phyloP scores from a whole-genome alignment of 2,113 vertebrate genomes.

The Actinemys pallida region DNA sequence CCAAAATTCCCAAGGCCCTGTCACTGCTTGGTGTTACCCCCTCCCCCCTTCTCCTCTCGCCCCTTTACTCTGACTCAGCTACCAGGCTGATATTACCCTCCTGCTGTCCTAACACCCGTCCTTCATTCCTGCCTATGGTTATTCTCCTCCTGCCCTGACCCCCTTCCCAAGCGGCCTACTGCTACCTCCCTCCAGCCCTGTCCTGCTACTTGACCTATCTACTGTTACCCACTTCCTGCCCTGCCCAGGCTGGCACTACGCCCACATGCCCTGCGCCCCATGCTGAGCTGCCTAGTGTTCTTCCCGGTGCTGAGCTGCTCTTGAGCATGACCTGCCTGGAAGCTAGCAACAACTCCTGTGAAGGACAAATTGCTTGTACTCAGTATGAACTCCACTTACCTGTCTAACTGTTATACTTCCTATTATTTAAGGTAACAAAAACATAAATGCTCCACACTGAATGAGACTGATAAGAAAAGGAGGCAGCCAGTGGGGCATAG shows the following conservation, averaged over 20 bases:
- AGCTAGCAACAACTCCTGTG: neutral
- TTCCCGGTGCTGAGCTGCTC: rapidly evolving
- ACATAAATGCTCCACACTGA: neutral
- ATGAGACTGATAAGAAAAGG: neutral
- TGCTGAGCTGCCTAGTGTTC: neutral
- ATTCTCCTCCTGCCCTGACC: neutral
- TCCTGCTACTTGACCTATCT: neutral
- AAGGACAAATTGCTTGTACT: neutral
- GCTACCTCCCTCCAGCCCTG: neutral
- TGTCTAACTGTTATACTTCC: neutral
- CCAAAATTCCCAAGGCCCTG: neutral
- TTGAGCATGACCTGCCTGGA: neutral
- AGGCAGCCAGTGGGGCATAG: neutral
- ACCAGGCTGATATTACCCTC: rapidly evolving
- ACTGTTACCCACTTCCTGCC: neutral
- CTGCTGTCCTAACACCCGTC: neutral
- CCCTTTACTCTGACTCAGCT: neutral
- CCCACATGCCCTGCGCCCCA: too few species aligned
- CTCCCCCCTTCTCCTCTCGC: rapidly evolving
- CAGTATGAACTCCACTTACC: neutral
- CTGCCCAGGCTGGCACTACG: neutral
- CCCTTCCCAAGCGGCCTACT: neutral
- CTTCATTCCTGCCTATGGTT: neutral
- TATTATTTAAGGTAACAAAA: neutral
- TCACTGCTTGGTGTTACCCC: neutral